These are phyloP conservation scores for Brachyptera putata DNA, from an alignment of 2,888 invertebrate genomes.

Conservation along the genomic window DNA sequence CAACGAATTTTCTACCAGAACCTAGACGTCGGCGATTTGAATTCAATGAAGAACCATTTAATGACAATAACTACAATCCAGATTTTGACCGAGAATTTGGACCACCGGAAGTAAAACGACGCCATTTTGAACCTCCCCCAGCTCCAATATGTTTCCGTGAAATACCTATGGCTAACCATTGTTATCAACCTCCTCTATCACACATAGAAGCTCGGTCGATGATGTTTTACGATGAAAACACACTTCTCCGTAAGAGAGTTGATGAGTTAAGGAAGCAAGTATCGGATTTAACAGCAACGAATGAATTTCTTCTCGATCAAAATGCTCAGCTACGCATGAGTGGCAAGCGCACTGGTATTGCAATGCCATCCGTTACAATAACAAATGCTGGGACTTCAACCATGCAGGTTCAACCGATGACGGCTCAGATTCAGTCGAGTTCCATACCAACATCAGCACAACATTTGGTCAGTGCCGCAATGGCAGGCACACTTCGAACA, in stretches of 20 bases:
- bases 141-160: conserved; percentile 12
- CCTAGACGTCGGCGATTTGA: conserved; percentile 19
- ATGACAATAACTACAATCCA: not conserved
- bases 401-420: conserved; percentile 33
- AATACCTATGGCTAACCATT: conserved; percentile 1
- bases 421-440: conserved; percentile 46
- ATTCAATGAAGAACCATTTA: conserved; percentile 6
- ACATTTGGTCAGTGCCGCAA: conserved; percentile 47
- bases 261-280: conserved; percentile 67
- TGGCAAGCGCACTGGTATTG: conserved; percentile 53
- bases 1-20: conserved; percentile 2
- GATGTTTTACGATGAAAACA: conserved; percentile 63
- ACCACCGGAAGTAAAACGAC: conserved; percentile 42
- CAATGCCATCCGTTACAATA: conserved; percentile 57
- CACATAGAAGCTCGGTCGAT: conserved; percentile 37
- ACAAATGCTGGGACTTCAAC: conserved; percentile 47
- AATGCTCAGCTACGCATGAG: conserved; percentile 66
- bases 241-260: conserved; percentile 59
- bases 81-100: conserved; percentile 39
- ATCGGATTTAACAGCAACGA: conserved; percentile 67
- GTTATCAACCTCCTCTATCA: not conserved
- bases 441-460: conserved; percentile 43
- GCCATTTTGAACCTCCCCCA: conserved; percentile 32
- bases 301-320: conserved; percentile 73
- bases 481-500: conserved; percentile 48